These are phyloP conservation scores for Hassar affinis DNA, from an alignment of 2,113 vertebrate genomes.

Conservation along the genomic window DNA sequence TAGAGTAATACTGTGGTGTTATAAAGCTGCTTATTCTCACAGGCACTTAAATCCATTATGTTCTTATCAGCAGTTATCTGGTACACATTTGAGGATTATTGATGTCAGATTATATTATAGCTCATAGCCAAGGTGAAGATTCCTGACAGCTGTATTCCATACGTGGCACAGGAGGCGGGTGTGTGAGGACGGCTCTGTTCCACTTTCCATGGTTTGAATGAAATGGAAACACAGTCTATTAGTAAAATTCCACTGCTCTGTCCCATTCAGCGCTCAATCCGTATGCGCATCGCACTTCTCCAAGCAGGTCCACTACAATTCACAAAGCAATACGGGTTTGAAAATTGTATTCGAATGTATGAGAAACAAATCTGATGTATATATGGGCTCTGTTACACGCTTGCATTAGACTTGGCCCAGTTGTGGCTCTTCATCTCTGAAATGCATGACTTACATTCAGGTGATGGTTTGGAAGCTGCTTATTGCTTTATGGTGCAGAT, in stretches of 20 bases:
- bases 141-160: conserved; percentile 33
- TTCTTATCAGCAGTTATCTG: conserved; percentile 1
- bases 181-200: conserved; percentile 37
- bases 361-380: neutral
- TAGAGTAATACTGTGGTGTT: neutral
- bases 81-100: neutral
- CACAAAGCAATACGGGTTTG: neutral
- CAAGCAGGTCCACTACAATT: conserved; percentile 11
- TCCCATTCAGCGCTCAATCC: conserved; percentile 36
- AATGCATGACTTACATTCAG: conserved; percentile 42
- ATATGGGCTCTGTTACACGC: neutral
- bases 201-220: conserved; percentile 47
- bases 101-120: conserved; percentile 9
- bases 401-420: conserved; percentile 7
- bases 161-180: conserved; percentile 34
- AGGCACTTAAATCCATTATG: conserved; percentile 2
- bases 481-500: conserved; percentile 39
- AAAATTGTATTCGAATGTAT: neutral
- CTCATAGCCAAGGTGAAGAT: conserved; percentile 2
- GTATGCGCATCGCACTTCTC: conserved; percentile 22
- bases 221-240: conserved; percentile 48
- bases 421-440: conserved; percentile 20
- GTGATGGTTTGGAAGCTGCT: conserved; percentile 39
- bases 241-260: conserved; percentile 45
- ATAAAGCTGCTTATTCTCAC: neutral